Base-by-base conservation (phyloP, 2,888 invertebrate genomes). In the Holacanthella duospinosa region DNA sequence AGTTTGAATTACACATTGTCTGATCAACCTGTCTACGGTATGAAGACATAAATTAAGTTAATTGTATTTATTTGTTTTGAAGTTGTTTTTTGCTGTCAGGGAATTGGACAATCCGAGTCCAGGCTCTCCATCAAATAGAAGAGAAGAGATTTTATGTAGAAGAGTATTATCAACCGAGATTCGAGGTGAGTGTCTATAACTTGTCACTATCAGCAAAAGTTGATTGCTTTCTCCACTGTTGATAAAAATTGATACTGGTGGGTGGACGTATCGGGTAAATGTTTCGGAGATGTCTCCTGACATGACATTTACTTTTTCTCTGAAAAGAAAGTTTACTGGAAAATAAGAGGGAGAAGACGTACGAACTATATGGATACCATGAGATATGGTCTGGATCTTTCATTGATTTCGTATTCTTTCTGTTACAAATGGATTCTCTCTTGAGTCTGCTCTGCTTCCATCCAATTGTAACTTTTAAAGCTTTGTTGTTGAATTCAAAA, bases 91-190 rank as follows among this genome's bases (percentile, higher is more conserved):
- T n/a, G n/a, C n/a, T n/a, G n/a, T n/a, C 21, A 48, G 48, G 60
- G 6, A 87, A 89, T 75, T 96, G 95, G 95, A 86, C 84, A 55
- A 87, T 96, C 70, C 84, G 87, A 67, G 88, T 95, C 0, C 84
- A 89, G 70, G 94, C 93, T 0, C 88, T 91, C 75, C 89, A 90
- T 0, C 93, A 93, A 77, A 79, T 86, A 1, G 93, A 95, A 78
- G 89, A 91, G 76, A 84, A 88, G 44, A 83, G 84, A 61, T 94
- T 94, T 78, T 78, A 85, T 6, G 93, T 96, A 0, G 93, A 94
- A 76, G 94, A 95, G 80, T 95, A 93, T 79, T 94, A 93, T 78
- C 93, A 93, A 78, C 93, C 93, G 0, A 82, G 93, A 72, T 94
- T 90, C 76, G 94, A 95, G 81, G 86, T 86, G 53, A 70, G 75